Base-by-base conservation (phyloP, 2,113 vertebrate genomes). In the Phaethornis superciliosus region DNA sequence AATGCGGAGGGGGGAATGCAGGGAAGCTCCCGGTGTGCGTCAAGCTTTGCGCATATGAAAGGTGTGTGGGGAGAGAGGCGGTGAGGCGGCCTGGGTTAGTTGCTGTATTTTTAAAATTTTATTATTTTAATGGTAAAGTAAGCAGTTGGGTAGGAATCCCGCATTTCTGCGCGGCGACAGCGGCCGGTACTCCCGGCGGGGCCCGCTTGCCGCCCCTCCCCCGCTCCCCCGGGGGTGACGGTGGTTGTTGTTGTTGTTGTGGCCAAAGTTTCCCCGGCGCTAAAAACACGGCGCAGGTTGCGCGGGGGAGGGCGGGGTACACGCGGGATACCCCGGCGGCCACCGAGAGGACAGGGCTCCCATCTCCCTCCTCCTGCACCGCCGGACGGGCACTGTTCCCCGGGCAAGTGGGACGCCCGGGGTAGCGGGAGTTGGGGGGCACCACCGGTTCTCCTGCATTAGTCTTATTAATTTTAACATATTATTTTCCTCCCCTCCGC, bases 381-480 rank as follows among this genome's bases (percentile, higher is more conserved):
- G 24, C 30, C 37, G 35, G 30, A 40, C 32, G 51, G 56, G 10
- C 74, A 60, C 21, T 46, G 22, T 16, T 32, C 7, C 37, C 49
- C 24, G 15, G 14, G 13, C 28, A 33, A 40, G 14, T 37, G 52
- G 52, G 32, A 32, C 15, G 9, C 47, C 11, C 22, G 9, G 3
- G 10, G 12, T 19, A 44, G 35, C 24, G 63, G 23, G 23, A 40
- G 37, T 40, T 40, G 37, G 23, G 51, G 62, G 3, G 35, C 4
- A 33, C 33, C 33, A 5, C 82, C n/a, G 10, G 7, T 56, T 86
- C n/a, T 65, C 71, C 81, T 15, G 42, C 67, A 79, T 62, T 82
- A 79, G 58, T 70, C 19, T 58, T n/a, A 44, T 59, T 52, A 60
- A 90, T 92, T 78, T 90, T 95, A 88, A 89, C 81, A 69, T 65